phyloP scores from a whole-genome alignment of 2,113 vertebrate genomes.

The Progne subis region DNA sequence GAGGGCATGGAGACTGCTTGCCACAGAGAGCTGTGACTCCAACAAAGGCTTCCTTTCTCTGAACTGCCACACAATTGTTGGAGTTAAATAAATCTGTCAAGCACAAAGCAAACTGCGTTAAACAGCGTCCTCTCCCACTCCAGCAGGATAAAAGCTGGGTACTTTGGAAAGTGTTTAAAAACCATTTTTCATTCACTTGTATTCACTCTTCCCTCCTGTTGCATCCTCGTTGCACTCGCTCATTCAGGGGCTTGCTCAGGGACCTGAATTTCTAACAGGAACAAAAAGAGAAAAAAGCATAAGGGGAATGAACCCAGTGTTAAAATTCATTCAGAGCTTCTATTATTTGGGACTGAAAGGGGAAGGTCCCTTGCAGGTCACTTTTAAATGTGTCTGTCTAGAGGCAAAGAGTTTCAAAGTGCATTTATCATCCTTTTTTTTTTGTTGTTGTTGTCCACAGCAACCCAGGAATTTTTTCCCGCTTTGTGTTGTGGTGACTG shows the following conservation, averaged over 20 bases:
- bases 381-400: slow-evolving; percentile 39
- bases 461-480: neutral
- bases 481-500: neutral
- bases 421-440: slow-evolving; percentile 5
- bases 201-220: slow-evolving; percentile 22
- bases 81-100: slow-evolving; percentile 40
- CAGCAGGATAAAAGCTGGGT: neutral
- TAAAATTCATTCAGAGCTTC: slow-evolving; percentile 36
- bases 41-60: slow-evolving; percentile 39
- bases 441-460: neutral
- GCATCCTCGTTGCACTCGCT: neutral
- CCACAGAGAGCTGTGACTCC: neutral
- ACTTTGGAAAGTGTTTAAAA: slow-evolving; percentile 18
- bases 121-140: neutral
- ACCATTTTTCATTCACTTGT: slow-evolving; percentile 28
- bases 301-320: neutral
- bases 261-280: slow-evolving; percentile 17
- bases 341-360: slow-evolving; percentile 40
- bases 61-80: neutral
- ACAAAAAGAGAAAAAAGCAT: neutral
- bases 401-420: slow-evolving; percentile 27
- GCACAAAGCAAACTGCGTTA: neutral
- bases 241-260: neutral
- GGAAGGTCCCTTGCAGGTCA: slow-evolving; percentile 48
- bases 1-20: neutral